These are phyloP conservation scores for Cassiopea andromeda DNA, from an alignment of 30 jellyfish, hydroid and myxozoan genomes.

Conservation along the genomic window DNA sequence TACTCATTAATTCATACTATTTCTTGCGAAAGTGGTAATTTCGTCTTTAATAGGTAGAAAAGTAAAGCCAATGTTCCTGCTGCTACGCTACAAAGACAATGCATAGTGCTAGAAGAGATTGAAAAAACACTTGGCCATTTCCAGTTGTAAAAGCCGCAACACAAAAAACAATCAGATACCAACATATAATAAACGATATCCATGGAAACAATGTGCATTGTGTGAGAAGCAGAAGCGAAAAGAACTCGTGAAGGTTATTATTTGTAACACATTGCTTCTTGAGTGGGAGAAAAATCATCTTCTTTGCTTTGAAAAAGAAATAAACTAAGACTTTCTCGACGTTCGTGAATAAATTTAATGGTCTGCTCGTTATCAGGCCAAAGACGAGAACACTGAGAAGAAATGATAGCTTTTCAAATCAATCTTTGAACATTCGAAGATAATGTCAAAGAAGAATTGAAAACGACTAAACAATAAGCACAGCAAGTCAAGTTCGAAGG, in stretches of 20 bases:
- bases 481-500: constrained; percentile 12
- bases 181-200: constrained; percentile 66
- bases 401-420: constrained; percentile 2
- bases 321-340: not conserved
- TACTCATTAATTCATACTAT: not conserved
- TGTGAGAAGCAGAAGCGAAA: constrained; percentile 18
- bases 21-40: not conserved
- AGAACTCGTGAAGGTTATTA: constrained; percentile 36
- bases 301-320: not conserved
- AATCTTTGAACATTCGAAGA: not conserved
- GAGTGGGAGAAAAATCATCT: constrained; percentile 21
- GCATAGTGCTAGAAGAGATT: not conserved
- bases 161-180: constrained; percentile 67
- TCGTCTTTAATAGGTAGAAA: not conserved
- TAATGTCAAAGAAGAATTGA: constrained; percentile 6
- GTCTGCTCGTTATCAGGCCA: not conserved
- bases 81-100: not conserved
- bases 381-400: not conserved
- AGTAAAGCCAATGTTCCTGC: not conserved
- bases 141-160: constrained; percentile 39
- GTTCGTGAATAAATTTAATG: not conserved
- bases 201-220: constrained; percentile 73
- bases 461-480: not conserved
- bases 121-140: constrained; percentile 60
- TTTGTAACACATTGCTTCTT: constrained; percentile 41